Evolutionary conservation across 2,797 vertebrate genomes (phyloP), one percentile per base, ranked within the genome.

Genomic region (Rhodeus uyekii): DNA sequence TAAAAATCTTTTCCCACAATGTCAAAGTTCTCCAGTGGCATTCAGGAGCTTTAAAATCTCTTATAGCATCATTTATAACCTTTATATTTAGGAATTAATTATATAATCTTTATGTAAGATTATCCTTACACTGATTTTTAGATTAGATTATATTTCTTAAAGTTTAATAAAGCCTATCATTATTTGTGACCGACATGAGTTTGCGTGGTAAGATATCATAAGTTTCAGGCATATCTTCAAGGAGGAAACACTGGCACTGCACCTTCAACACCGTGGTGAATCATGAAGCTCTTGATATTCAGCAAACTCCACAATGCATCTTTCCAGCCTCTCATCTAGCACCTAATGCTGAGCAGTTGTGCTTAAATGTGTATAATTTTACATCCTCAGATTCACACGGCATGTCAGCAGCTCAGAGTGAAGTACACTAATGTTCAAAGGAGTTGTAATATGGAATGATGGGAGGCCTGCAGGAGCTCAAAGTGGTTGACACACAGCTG

Each of bases 381-480:
- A 91, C 92, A 90, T 93, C 87, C 90, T 83, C 88, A 88, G 90
- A 94, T 95, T 92, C 91, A 89, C 92, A 92, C 87, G 92, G 91
- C 92, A 90, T 94, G 92, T 93, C 94, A 93, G 91, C 90, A 89
- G 89, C 91, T 92, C 90, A 50, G 88, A 91, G 89, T 90, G 91
- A 92, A 93, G 93, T 87, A 92, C 91, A 88, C 90, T 92, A 92
- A 93, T 91, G 93, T 95, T 95, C 93, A 95, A 95, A 95, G 93
- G 92, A 90, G 89, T 86, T 88, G 89, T 93, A 93, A 94, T 94
- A 92, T 93, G 87, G 90, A 94, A 92, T 94, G 92, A 94, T 92
- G 75, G 82, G 90, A 88, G 91, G 91, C 88, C 91, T 89, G 86
- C 87, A 85, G 91, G 90, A 91, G 92, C 92, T 92, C 89, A 89